A percentile compares a stretch with the other conserved stretches of the same genome.
Conservation (phyloP, 2,113 vertebrate genomes). For the Pongo abelii region DNA sequence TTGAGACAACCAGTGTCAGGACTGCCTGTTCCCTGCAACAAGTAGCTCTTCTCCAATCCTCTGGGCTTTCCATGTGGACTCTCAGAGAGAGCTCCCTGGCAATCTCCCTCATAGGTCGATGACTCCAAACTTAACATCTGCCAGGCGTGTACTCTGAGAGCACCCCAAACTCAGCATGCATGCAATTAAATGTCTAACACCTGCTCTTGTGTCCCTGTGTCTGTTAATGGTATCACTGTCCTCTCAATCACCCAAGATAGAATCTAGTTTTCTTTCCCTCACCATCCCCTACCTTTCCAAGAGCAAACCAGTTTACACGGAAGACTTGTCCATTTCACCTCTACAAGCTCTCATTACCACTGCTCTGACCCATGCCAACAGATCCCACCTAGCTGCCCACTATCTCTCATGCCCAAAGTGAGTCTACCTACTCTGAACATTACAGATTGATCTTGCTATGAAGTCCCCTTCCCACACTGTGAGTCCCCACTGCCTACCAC, state of each 20-base stretch:
- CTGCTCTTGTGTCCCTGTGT: neutral
- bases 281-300: neutral
- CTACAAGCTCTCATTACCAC: neutral
- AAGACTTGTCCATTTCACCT: neutral
- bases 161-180: neutral
- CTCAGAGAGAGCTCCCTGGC: neutral
- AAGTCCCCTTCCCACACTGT: neutral
- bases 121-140: neutral
- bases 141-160: neutral
- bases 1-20: neutral
- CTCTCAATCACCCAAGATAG: neutral
- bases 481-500: neutral
- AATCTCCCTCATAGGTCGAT: neutral
- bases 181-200: conserved; percentile 30
- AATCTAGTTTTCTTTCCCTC: conserved; percentile 24
- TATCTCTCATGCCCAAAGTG: neutral
- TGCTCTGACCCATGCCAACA: neutral
- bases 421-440: neutral
- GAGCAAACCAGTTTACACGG: conserved; percentile 25
- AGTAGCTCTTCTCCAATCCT: conserved; percentile 18
- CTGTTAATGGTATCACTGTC: neutral
- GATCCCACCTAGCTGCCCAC: neutral
- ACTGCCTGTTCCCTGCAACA: neutral
- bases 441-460: neutral
- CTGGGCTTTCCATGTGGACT: neutral